Conservation (phyloP, 2,113 vertebrate species). For the Oenanthe oenanthe region DNA sequence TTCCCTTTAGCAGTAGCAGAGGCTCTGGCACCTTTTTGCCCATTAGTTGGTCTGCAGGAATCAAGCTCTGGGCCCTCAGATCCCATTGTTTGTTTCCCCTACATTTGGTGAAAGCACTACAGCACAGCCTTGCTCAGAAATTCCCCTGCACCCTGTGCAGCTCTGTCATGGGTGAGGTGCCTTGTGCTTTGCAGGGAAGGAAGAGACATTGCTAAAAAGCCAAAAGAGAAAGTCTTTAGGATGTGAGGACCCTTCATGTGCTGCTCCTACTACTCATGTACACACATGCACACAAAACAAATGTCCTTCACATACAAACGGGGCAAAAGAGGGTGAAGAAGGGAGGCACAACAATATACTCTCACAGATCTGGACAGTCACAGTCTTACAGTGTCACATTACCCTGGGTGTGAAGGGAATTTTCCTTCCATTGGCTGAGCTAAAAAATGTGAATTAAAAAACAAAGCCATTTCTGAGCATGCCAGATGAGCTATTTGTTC, state of each 20-base stretch:
- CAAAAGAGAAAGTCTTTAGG: background rate
- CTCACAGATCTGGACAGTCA: background rate
- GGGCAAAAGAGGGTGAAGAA: background rate
- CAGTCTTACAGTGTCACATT: background rate
- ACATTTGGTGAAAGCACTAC: background rate
- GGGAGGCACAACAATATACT: background rate
- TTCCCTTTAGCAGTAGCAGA: background rate
- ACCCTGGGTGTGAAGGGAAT: background rate
- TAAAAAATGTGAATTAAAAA: background rate
- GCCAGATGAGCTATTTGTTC: background rate
- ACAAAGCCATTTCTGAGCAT: background rate
- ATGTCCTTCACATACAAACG: background rate
- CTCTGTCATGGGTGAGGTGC: background rate
- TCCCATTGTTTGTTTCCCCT: background rate
- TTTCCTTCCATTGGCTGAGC: background rate
- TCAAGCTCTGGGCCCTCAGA: background rate
- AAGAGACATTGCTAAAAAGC: background rate
- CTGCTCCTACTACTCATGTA: background rate
- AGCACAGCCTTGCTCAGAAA: background rate
- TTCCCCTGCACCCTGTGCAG: rapidly evolving
- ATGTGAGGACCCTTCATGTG: rapidly evolving
- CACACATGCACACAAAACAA: background rate
- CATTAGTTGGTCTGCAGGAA: background rate
- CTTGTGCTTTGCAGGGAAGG: background rate
- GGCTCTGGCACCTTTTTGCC: background rate